Base-by-base conservation (phyloP, 1,140 invertebrate genomes). In the Parasteatoda tepidariorum region DNA sequence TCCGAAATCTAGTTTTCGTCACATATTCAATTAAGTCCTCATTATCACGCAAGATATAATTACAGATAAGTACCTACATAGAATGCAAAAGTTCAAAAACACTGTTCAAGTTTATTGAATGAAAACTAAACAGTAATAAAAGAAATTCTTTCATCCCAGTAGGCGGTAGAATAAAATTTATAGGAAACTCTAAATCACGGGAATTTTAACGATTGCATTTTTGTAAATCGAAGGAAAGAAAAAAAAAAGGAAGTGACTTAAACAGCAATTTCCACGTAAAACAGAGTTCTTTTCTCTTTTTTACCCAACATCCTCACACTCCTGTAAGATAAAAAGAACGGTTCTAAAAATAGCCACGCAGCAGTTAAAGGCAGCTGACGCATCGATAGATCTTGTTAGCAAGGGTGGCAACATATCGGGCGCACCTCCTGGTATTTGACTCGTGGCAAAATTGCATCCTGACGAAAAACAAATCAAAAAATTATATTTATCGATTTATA, bases 351-450 rank as follows among this genome's bases (percentile, higher is more conserved):
- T 75, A 75, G 73, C 55, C 30, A 3, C 57, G 28, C 57, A 28
- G 57, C 73, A 75, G 73, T 75, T 75, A 75, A 61, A 24, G 57
- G n/a, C 73, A 75, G 73, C 73, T 75, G 73, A 75, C 73, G 73
- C 73, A 57, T 22, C 73, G 30, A 75, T 75, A 75, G 57, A 75
- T 75, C 57, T 62, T 75, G 73, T 75, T 75, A 41, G n/a, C 18
- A 30, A 26, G 57, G 57, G 62, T 75, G 73, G 73, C 55, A 75
- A 75, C 73, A 75, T 57, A 15, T n/a, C n/a, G 11, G 1, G 38
- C 9, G 4, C 1, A 48, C 18, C 18, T 48, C 38, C 38, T 18
- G 38, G 18, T 48, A 48, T 48, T 48, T 48, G 38, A 48, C 9
- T n/a, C n/a, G 4, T 13, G 18, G 18, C 38, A 13, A 6, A 48